phyloP scores from a whole-genome alignment of 2,113 vertebrate genomes.

The Larimichthys crocea region DNA sequence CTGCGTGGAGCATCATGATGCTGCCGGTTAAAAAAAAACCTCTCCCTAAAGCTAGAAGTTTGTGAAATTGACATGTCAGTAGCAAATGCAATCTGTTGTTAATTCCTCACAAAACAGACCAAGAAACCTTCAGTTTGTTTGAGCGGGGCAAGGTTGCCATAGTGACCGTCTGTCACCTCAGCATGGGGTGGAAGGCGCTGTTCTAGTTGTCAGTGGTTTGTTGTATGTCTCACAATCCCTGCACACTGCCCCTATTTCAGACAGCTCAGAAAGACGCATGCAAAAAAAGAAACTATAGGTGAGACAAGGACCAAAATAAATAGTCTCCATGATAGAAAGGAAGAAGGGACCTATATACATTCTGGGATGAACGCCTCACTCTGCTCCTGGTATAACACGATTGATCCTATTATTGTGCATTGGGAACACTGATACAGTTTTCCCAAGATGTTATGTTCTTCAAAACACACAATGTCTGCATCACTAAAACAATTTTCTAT shows the following conservation, averaged over 20 bases:
- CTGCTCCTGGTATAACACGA: neutral
- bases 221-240: constrained; percentile 1
- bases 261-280: constrained; percentile 14
- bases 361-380: constrained; percentile 12
- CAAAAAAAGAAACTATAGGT: constrained; percentile 19
- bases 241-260: neutral
- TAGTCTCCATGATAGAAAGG: neutral
- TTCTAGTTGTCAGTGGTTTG: constrained; percentile 20
- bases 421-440: neutral
- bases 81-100: neutral
- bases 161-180: constrained; percentile 54
- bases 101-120: neutral
- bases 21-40: neutral
- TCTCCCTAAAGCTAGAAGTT: neutral
- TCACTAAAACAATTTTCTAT: constrained; percentile 20
- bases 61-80: neutral
- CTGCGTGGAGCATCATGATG: neutral
- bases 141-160: constrained; percentile 33
- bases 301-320: constrained; percentile 1
- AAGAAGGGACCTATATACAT: neutral
- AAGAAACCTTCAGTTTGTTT: neutral
- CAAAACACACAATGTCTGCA: neutral
- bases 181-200: constrained; percentile 10
- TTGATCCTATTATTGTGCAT: neutral
- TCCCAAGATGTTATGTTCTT: neutral